Evolutionary conservation across 2,113 vertebrate species (phyloP).

Genomic region (Fukomys damarensis): DNA sequence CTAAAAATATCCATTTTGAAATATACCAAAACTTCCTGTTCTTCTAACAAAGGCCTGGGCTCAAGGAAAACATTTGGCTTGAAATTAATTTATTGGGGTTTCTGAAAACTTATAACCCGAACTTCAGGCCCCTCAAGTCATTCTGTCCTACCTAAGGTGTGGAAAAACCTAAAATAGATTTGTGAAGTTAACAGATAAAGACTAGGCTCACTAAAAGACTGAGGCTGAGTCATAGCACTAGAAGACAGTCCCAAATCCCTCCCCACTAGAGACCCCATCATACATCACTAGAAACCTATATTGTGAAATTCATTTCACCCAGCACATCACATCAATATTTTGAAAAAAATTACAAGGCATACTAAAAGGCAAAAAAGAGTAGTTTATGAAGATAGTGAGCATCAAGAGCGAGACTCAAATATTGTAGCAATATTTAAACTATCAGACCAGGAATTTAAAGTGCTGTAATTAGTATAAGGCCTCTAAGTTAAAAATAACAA

Average conservation of each 20-base stretch:
- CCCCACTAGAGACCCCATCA: background rate
- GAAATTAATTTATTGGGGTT: background rate
- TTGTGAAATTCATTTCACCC: background rate
- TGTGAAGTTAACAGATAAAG: background rate
- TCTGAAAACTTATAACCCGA: background rate
- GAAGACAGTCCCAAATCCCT: background rate
- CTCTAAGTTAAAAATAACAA: background rate
- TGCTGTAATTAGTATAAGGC: background rate
- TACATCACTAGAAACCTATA: background rate
- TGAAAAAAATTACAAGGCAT: background rate
- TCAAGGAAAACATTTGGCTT: background rate
- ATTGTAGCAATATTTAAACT: background rate
- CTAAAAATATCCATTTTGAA: background rate
- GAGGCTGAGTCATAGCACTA: background rate
- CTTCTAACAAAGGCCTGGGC: background rate
- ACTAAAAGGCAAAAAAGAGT: background rate
- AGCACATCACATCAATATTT: background rate
- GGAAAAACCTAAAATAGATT: background rate
- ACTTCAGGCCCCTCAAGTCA: background rate
- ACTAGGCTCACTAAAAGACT: background rate
- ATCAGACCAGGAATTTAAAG: background rate
- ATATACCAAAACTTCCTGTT: background rate
- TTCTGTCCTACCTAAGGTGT: background rate
- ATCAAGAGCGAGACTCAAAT: background rate
- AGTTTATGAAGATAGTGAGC: background rate